phyloP scores from a whole-genome alignment of 2,797 vertebrate species.

The Trachops cirrhosus region DNA sequence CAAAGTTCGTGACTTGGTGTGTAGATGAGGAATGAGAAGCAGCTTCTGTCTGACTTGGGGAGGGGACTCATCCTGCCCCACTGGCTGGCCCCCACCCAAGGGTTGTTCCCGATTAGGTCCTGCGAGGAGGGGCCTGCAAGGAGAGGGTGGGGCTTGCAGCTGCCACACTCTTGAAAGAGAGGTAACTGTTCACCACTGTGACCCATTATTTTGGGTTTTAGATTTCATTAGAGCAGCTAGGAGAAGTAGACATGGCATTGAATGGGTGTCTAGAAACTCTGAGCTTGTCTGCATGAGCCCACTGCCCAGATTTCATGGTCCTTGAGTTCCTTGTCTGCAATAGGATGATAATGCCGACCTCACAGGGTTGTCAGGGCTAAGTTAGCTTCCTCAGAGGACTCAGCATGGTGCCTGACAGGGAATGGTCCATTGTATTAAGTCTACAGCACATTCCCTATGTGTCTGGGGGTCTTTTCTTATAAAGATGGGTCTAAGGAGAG shows the following conservation, averaged over 20 bases:
- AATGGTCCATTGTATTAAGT: neutral
- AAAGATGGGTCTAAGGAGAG: neutral
- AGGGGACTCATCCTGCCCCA: neutral
- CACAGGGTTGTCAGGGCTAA: neutral
- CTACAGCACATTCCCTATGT: neutral
- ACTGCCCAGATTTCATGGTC: neutral
- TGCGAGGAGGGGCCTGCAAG: neutral
- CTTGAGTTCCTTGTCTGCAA: neutral
- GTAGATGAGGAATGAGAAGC: neutral
- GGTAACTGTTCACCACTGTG: neutral
- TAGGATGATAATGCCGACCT: neutral
- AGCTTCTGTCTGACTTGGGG: neutral
- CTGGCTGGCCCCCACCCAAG: neutral
- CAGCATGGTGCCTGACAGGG: neutral
- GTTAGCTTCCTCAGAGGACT: neutral
- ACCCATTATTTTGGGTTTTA: neutral
- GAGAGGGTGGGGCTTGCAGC: neutral
- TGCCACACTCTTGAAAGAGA: neutral
- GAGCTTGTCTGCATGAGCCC: neutral
- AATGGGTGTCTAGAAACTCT: neutral
- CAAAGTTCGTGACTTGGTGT: constrained; percentile 18
- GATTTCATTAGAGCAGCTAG: neutral
- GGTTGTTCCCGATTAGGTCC: neutral
- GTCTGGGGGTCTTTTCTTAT: neutral
- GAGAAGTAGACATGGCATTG: neutral